Conservation (phyloP, 2,797 vertebrate species). For the Staurois parvus region DNA sequence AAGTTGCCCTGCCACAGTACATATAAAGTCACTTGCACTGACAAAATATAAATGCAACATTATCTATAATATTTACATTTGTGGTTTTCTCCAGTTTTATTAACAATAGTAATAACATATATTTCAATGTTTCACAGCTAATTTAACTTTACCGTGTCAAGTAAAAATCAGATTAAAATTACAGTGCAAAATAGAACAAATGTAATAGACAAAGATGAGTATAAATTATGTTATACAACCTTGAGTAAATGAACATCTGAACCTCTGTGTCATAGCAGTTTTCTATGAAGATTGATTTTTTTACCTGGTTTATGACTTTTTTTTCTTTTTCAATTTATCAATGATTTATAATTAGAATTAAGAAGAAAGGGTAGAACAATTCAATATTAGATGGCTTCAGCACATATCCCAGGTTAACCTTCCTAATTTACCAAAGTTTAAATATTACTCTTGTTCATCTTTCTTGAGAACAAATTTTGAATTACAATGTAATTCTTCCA, state of each 20-base stretch:
- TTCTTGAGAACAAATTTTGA: slow-evolving; percentile 68
- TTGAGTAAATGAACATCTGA: slow-evolving; percentile 43
- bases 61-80: too few relatives aligned
- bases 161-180: neutral
- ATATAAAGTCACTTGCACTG: too few relatives aligned
- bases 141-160: neutral
- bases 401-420: slow-evolving; percentile 39
- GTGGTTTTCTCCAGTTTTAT: too few relatives aligned
- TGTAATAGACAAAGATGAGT: neutral
- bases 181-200: neutral
- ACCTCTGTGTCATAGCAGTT: slow-evolving; percentile 11
- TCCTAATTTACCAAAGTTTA: slow-evolving; percentile 33
- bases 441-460: slow-evolving; percentile 64
- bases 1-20: too few relatives aligned
- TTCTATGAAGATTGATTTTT: slow-evolving; percentile 25
- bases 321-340: slow-evolving; percentile 24
- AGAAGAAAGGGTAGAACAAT: slow-evolving; percentile 2
- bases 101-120: too few relatives aligned
- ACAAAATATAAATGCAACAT: too few relatives aligned
- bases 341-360: slow-evolving; percentile 46
- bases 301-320: slow-evolving; percentile 36
- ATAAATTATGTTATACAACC: slow-evolving; percentile 43
- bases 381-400: slow-evolving; percentile 46
- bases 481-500: slow-evolving; percentile 72
- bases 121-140: neutral